Conservation (phyloP, 2,113 vertebrate genomes). For the Odontophorus gujanensis region DNA sequence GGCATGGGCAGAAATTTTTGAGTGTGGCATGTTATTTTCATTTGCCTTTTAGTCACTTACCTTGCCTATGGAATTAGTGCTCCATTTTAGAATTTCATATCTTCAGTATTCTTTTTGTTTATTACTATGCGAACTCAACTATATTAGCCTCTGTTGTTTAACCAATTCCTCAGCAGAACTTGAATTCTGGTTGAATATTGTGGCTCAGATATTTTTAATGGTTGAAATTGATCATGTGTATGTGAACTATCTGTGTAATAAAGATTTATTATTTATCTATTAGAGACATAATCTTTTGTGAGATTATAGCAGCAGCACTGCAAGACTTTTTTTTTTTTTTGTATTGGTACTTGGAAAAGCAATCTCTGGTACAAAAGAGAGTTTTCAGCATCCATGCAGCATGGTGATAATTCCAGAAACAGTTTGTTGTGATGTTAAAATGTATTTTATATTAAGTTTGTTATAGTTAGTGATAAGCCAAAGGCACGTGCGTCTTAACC, state of each 20-base stretch:
- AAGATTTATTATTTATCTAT: neutral
- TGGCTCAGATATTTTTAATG: neutral
- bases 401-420: neutral
- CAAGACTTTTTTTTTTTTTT: neutral
- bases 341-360: neutral
- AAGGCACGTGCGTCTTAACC: neutral
- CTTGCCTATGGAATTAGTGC: neutral
- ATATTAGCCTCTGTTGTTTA: neutral
- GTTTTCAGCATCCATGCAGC: neutral
- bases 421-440: neutral
- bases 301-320: neutral
- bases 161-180: neutral
- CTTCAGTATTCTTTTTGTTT: neutral
- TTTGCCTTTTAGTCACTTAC: neutral
- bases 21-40: accelerated
- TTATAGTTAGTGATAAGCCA: neutral
- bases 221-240: neutral
- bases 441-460: neutral
- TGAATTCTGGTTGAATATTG: neutral
- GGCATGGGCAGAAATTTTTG: neutral
- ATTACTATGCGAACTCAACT: neutral
- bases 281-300: neutral
- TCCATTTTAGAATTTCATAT: neutral
- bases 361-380: neutral
- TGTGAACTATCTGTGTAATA: neutral